Conservation (phyloP, 2,113 vertebrate species). For the Callorhinus ursinus region DNA sequence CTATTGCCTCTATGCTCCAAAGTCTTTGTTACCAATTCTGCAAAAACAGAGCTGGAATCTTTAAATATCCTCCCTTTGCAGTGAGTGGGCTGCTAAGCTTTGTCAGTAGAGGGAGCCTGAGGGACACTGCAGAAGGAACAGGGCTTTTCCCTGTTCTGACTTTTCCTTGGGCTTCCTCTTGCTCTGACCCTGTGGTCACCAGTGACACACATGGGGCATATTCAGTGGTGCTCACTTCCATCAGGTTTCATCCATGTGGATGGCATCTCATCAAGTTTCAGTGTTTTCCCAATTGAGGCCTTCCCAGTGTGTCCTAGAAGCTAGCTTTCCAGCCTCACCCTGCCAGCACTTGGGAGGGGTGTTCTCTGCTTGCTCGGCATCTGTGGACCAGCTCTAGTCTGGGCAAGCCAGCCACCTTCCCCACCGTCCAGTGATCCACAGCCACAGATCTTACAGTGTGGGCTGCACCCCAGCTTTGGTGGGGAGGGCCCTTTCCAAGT, state of each 20-base stretch:
- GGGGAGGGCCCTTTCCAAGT: not conserved
- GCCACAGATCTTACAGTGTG: fast-evolving
- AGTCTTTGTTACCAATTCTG: not conserved
- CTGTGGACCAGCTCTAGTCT: not conserved
- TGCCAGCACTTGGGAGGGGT: not conserved
- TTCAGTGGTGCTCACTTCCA: not conserved
- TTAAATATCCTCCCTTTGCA: not conserved
- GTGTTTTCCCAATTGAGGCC: not conserved
- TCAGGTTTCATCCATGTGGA: not conserved
- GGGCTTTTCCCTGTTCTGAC: not conserved
- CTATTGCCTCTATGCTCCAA: not conserved
- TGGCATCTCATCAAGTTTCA: not conserved
- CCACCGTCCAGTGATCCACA: not conserved
- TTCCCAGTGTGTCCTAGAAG: not conserved
- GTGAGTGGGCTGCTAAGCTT: not conserved
- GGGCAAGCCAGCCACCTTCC: not conserved
- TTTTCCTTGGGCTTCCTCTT: not conserved
- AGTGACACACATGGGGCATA: not conserved
- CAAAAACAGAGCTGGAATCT: not conserved
- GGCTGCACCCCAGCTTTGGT: not conserved
- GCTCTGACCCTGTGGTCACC: not conserved
- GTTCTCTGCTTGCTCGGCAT: not conserved
- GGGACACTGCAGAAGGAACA: not conserved
- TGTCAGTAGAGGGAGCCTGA: not conserved
- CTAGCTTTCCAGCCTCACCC: too few species aligned